These are phyloP conservation scores for Philopotamus ludificatus DNA, from an alignment of 1,140 invertebrate species.

Conservation along the genomic window DNA sequence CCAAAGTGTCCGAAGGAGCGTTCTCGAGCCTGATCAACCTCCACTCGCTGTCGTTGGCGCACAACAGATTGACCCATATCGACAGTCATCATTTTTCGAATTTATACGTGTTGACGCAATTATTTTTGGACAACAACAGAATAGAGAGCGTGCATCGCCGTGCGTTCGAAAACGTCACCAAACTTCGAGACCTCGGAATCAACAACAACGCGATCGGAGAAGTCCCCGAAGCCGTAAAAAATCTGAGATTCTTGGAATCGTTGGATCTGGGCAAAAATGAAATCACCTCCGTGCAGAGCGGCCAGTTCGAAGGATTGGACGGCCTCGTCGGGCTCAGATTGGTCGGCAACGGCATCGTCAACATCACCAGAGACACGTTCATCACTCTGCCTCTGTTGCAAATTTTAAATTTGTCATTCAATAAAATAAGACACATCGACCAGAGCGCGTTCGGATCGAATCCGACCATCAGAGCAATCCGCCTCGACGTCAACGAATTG, in stretches of 20 bases:
- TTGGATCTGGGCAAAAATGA: conserved; percentile 80
- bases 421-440: conserved; percentile 67
- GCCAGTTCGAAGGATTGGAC: conserved; percentile 64
- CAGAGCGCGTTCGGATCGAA: conserved; percentile 67
- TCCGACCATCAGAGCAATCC: conserved; percentile 64
- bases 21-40: conserved; percentile 76
- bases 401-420: conserved; percentile 68
- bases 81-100: conserved; percentile 72
- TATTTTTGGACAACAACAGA: conserved; percentile 75
- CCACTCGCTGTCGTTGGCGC: conserved; percentile 71
- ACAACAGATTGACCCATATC: conserved; percentile 71
- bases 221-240: conserved; percentile 72
- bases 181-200: conserved; percentile 76
- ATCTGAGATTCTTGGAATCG: conserved; percentile 67
- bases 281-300: conserved; percentile 63
- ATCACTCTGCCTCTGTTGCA: conserved; percentile 64
- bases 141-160: conserved; percentile 67
- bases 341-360: conserved; percentile 67
- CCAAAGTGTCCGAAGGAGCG: conserved; percentile 69
- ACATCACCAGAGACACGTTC: conserved; percentile 69
- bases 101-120: conserved; percentile 70
- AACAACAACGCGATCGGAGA: conserved; percentile 72
- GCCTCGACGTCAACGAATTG: conserved; percentile 68
- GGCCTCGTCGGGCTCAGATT: conserved; percentile 64
- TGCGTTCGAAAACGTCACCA: conserved; percentile 78